Base-by-base conservation (phyloP, 2,797 vertebrate species). In the Pseudomugil gertrudae region DNA sequence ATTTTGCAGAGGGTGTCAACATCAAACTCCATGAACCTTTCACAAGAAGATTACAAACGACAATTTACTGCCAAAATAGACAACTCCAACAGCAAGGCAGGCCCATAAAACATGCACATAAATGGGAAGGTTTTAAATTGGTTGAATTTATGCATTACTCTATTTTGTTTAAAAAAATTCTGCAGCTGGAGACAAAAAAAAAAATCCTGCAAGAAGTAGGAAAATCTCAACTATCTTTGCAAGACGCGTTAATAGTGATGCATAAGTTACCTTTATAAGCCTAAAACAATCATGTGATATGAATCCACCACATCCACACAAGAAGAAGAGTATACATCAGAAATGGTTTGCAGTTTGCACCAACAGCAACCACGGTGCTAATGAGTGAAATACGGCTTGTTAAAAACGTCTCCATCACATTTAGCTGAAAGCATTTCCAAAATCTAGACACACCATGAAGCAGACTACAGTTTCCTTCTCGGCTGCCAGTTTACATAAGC, bases 391-490 rank as follows among this genome's bases (percentile, higher is more conserved):
- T 71, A 77, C 81, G 63, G 74, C 58, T 56, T 30, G 23, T 63
- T 79, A 33, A 80, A 83, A 74, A 63, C 43, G 50, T 47, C 15
- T 3, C 69, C 64, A 76, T 88, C 69, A 65, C 52, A 65, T 85
- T 72, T 63, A 71, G 45, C 30, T 69, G 48, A 27, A 45, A 33
- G 50, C 30, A 62, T 79, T 79, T 74, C 63, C 61, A 47, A 73
- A 24, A 64, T 43, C 66, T 17, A 54, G 29, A 26, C 66, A 43
- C 38, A 73, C 47, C 54, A 73, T 56, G 40, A 79, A 72, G 21
- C 57, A 72, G 76, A 80, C 53, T 66, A 68, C 32, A 26, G 75
- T 77, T 72, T 87, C 79, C 79, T 74, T 43, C 56, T 35, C n/a
- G 56, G 51, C 66, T 72, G 77, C 57, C 72, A 82, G 67, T 65